Evolutionary conservation across 2,797 vertebrate species (phyloP).

Genomic region (Cyclura pinguis): DNA sequence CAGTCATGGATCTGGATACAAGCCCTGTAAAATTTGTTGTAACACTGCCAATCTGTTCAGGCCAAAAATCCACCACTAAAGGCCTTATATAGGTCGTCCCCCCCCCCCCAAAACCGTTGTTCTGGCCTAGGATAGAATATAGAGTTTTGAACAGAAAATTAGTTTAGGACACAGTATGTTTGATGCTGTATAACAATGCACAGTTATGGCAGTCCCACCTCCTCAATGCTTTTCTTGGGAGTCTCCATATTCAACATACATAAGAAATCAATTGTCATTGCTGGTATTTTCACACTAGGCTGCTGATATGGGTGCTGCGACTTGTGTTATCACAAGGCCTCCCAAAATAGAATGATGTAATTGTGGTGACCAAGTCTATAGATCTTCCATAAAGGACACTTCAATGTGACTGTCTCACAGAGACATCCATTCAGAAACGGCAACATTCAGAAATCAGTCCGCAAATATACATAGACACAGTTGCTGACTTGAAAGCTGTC

Average conservation of each 20-base stretch:
- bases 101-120: conserved; percentile 44
- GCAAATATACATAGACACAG: background rate
- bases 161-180: conserved; percentile 36
- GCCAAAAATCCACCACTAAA: conserved; percentile 69
- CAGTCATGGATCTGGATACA: conserved; percentile 45
- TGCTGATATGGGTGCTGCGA: background rate
- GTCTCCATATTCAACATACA: background rate
- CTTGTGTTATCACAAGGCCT: background rate
- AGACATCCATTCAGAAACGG: background rate
- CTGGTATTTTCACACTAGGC: background rate
- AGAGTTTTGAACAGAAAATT: conserved; percentile 46
- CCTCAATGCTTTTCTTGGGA: background rate
- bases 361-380: background rate
- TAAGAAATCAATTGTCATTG: background rate
- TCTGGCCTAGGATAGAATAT: conserved; percentile 56
- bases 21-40: conserved; percentile 49
- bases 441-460: background rate
- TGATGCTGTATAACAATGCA: background rate
- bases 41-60: conserved; percentile 45
- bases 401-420: background rate
- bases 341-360: background rate
- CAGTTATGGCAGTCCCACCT: background rate
- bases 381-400: background rate
- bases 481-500: background rate
- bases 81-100: conserved; percentile 50